Conservation (phyloP, 2,113 vertebrate species). For the Morone saxatilis region DNA sequence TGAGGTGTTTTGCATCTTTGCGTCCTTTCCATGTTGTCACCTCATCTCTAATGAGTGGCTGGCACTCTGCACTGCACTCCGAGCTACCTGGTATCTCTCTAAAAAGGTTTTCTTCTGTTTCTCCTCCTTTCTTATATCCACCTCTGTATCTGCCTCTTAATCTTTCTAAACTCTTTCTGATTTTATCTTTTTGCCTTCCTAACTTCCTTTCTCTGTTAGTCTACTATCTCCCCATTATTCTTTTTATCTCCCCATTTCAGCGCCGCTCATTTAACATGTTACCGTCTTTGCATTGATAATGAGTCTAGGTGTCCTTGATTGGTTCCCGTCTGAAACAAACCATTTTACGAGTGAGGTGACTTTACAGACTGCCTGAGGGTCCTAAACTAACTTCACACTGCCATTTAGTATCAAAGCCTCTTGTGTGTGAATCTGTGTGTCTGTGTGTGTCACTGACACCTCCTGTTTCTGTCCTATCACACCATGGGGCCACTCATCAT, state of each 20-base stretch:
- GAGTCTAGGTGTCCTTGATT: constrained; percentile 59
- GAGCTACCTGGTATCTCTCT: not conserved
- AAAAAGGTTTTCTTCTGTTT: not conserved
- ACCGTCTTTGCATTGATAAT: constrained; percentile 33
- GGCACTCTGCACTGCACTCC: not conserved
- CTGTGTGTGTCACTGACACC: constrained; percentile 31
- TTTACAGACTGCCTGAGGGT: constrained; percentile 40
- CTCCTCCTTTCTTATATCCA: not conserved
- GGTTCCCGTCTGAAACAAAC: constrained; percentile 24
- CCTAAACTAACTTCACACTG: constrained; percentile 38
- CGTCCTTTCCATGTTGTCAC: constrained; percentile 1
- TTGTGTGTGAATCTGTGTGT: not conserved
- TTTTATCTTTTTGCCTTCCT: constrained; percentile 2
- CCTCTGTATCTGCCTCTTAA: not conserved
- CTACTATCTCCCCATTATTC: not conserved
- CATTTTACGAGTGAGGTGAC: constrained; percentile 26
- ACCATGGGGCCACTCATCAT: constrained; percentile 39
- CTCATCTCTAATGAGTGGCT: not conserved
- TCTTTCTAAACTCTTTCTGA: constrained; percentile 6
- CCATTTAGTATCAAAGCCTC: constrained; percentile 36
- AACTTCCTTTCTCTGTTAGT: not conserved
- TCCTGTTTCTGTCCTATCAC: constrained; percentile 36
- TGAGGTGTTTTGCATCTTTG: not conserved
- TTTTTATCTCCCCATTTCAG: constrained; percentile 1
- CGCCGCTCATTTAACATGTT: constrained; percentile 48